phyloP scores from a whole-genome alignment of 2,888 invertebrate genomes.

The Stenodera caucasica region DNA sequence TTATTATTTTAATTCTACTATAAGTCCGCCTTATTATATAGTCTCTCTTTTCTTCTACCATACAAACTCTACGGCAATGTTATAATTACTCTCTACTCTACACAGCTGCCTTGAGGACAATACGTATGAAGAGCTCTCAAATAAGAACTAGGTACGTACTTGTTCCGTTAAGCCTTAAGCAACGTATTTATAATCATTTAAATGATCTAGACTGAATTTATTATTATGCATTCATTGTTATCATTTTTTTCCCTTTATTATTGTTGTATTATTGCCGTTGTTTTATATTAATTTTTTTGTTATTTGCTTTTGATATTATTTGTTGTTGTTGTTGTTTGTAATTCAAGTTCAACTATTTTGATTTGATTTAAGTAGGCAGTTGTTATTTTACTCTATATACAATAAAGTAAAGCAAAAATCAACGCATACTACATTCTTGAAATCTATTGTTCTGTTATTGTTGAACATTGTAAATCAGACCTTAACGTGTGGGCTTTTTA shows the following conservation, averaged over 20 bases:
- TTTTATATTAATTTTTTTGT: not conserved
- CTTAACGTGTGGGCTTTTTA: constrained; percentile 22
- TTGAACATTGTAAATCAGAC: constrained; percentile 21
- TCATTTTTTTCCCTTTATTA: constrained; percentile 20
- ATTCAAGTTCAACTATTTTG: constrained; percentile 30
- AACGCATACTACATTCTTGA: constrained; percentile 18
- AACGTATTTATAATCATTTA: constrained; percentile 44
- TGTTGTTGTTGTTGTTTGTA: not conserved
- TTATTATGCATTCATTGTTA: constrained; percentile 40
- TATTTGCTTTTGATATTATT: not conserved
- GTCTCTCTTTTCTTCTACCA: constrained; percentile 15
- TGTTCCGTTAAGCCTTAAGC: constrained; percentile 42
- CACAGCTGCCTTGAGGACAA: constrained; percentile 50
- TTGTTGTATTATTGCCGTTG: not conserved
- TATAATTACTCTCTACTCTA: constrained; percentile 47
- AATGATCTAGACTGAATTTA: constrained; percentile 45
- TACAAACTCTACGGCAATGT: constrained; percentile 40
- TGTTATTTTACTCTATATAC: constrained; percentile 27
- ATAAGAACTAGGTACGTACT: constrained; percentile 34
- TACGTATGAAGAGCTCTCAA: constrained; percentile 45
- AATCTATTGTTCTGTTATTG: constrained; percentile 26
- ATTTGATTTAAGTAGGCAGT: constrained; percentile 33
- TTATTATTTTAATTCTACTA: constrained; percentile 27
- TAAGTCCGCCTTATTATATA: constrained; percentile 38
- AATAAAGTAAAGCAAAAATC: constrained; percentile 17